Evolutionary conservation across 2,797 vertebrate genomes (phyloP).

Genomic region (Gymnoscopelus microlampas): DNA sequence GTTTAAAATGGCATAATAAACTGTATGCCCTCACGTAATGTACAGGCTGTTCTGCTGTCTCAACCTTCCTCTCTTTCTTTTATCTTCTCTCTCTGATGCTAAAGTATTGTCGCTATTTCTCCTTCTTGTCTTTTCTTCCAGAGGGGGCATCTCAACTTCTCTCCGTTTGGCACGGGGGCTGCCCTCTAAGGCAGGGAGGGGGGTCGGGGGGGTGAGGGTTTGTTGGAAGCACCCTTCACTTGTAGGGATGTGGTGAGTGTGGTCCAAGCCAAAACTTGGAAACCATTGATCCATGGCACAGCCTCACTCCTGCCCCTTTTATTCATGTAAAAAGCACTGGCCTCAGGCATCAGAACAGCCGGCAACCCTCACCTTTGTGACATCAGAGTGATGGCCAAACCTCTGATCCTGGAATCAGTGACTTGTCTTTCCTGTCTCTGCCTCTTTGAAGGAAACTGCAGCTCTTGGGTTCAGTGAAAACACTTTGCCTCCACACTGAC

Average conservation of each 20-base stretch:
- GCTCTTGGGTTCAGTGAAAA: slow-evolving; percentile 39
- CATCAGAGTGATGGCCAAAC: neutral
- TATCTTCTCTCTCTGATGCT: slow-evolving; percentile 2
- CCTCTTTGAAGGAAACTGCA: slow-evolving; percentile 68
- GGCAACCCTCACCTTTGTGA: slow-evolving; percentile 1
- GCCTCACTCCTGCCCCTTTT: slow-evolving; percentile 2
- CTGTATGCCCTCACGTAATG: too few relatives aligned
- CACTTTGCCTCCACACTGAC: neutral
- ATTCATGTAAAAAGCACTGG: slow-evolving; percentile 1
- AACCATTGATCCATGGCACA: too few relatives aligned
- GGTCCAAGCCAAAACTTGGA: slow-evolving; percentile 28
- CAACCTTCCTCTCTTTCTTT: slow-evolving; percentile 15
- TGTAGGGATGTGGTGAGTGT: slow-evolving; percentile 82
- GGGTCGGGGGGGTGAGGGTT: slow-evolving; percentile 52
- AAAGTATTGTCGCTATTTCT: slow-evolving; percentile 27
- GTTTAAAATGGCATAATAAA: too few relatives aligned
- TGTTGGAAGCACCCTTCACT: slow-evolving; percentile 61
- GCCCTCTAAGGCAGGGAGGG: slow-evolving; percentile 77
- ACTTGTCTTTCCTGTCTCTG: slow-evolving; percentile 12
- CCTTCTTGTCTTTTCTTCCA: slow-evolving; percentile 70
- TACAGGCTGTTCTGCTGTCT: slow-evolving; percentile 12
- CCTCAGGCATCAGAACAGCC: slow-evolving; percentile 24
- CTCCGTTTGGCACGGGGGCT: slow-evolving; percentile 86
- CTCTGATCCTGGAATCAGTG: slow-evolving; percentile 29
- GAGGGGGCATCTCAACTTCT: slow-evolving; percentile 88